Conservation (phyloP, 2,797 vertebrate species). For the Melanitta fusca region DNA sequence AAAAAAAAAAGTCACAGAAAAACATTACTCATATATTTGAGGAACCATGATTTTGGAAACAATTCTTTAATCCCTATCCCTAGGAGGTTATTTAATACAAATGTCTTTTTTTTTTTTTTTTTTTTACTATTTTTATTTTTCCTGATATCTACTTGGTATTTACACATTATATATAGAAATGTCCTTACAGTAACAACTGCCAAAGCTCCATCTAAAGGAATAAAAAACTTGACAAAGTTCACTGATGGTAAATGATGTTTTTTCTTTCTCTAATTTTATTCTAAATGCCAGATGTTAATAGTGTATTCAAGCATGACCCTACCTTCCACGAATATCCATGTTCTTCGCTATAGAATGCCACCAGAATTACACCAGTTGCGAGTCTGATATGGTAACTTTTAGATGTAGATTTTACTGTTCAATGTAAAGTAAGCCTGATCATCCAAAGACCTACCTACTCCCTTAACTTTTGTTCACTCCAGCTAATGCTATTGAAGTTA, state of each 20-base stretch:
- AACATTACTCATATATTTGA: background rate
- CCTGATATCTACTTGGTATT: too few relatives aligned
- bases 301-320: background rate
- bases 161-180: background rate
- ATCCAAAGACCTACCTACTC: background rate
- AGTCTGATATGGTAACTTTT: background rate
- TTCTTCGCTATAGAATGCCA: background rate
- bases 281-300: background rate
- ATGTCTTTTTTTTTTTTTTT: background rate
- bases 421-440: background rate
- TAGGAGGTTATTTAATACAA: constrained; percentile 47
- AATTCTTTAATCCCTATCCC: background rate
- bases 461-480: background rate
- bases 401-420: background rate
- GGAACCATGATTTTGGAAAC: background rate
- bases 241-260: constrained; percentile 14
- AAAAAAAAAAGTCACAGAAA: background rate
- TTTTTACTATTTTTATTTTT: too few relatives aligned
- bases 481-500: background rate
- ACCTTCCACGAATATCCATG: background rate
- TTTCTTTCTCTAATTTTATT: background rate
- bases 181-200: background rate
- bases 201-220: background rate
- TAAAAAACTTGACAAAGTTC: constrained; percentile 7
- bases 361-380: background rate